These are phyloP conservation scores for Melanotaenia boesemani DNA, from an alignment of 2,797 vertebrate genomes.

Conservation along the genomic window DNA sequence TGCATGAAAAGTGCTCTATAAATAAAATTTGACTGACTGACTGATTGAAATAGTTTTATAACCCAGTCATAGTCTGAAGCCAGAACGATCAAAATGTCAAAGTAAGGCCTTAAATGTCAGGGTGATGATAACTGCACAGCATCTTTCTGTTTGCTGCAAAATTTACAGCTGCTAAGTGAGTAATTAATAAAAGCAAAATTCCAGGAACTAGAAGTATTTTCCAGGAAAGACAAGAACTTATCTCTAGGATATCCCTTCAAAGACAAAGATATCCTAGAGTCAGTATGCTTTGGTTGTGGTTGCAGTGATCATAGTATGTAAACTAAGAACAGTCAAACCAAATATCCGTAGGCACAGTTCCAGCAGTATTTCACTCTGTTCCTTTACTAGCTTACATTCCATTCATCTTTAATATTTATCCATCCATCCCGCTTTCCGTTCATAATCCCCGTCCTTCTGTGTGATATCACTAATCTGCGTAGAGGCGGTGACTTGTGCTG, in stretches of 20 bases:
- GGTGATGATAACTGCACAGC: too few relatives aligned
- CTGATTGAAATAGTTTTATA: too few relatives aligned
- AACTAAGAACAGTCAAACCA: slow-evolving; percentile 13
- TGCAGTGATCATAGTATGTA: slow-evolving; percentile 11
- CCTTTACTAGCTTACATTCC: background rate
- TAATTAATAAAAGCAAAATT: background rate
- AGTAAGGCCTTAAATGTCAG: too few relatives aligned
- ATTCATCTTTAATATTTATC: slow-evolving; percentile 22
- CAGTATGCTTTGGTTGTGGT: background rate
- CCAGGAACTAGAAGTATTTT: background rate
- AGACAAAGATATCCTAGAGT: slow-evolving; percentile 5
- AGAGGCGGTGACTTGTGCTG: slow-evolving; percentile 25
- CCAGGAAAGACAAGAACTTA: too few relatives aligned
- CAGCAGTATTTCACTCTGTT: background rate
- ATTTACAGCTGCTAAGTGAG: too few relatives aligned
- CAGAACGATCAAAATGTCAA: too few relatives aligned
- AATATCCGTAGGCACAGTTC: background rate
- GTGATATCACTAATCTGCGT: slow-evolving; percentile 54
- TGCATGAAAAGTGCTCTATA: too few relatives aligned
- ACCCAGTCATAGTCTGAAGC: too few relatives aligned
- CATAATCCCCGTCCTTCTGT: slow-evolving; percentile 35
- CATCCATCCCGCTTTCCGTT: slow-evolving; percentile 4
- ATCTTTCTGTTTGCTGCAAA: too few relatives aligned
- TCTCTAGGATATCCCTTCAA: background rate
- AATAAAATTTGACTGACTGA: too few relatives aligned